These are phyloP conservation scores for Gephyroberyx darwinii DNA, from an alignment of 2,797 vertebrate genomes.

Conservation along the genomic window DNA sequence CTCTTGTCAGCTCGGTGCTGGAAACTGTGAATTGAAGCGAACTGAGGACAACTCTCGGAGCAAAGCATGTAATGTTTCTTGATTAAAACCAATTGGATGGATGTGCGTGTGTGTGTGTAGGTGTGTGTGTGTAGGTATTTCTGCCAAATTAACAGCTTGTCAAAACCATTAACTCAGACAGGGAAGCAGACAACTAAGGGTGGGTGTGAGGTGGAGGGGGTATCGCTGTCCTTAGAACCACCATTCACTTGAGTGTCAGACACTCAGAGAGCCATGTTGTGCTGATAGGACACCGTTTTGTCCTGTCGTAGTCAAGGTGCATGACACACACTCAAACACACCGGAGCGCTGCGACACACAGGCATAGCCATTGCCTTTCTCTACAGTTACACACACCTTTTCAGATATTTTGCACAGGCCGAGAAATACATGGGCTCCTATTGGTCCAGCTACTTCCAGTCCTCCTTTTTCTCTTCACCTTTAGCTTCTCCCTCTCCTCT, in stretches of 20 bases:
- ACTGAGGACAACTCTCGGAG: background rate
- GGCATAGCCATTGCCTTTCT: background rate
- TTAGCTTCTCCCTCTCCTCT: background rate
- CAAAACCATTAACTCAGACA: constrained; percentile 15
- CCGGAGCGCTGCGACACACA: background rate
- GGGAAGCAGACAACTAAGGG: background rate
- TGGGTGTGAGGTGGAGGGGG: background rate
- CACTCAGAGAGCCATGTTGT: background rate
- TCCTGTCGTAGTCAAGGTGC: background rate
- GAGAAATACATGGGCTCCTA: background rate
- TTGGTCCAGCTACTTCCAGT: background rate
- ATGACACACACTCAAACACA: background rate
- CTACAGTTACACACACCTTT: background rate
- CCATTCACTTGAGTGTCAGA: background rate
- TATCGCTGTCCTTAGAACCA: no score
- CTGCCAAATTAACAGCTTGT: constrained; percentile 35
- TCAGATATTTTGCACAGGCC: background rate
- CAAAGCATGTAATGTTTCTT: background rate
- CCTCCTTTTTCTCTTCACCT: background rate
- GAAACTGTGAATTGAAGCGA: background rate
- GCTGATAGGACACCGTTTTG: background rate
- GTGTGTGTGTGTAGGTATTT: background rate
- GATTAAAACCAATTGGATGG: background rate
- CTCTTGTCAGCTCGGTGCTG: background rate
- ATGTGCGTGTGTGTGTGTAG: background rate